Conservation (phyloP, 2,797 vertebrate genomes). For the Hybognathus amarus region DNA sequence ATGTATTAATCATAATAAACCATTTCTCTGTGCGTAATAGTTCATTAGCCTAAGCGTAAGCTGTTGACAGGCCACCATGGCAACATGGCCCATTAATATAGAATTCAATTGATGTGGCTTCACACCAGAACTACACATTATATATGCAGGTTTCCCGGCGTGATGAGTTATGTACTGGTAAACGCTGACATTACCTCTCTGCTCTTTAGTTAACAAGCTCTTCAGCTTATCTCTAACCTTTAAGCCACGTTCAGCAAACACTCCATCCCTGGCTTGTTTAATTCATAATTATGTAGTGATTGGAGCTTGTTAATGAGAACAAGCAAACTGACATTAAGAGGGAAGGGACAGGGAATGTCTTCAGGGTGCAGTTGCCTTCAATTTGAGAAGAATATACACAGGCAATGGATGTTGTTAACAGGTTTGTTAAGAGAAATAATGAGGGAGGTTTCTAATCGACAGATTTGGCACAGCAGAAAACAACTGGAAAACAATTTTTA, state of each 20-base stretch:
- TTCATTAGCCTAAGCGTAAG: constrained; percentile 7
- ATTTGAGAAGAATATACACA: constrained; percentile 37
- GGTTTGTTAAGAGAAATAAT: constrained; percentile 7
- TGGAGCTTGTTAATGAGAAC: constrained; percentile 64
- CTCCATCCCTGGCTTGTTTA: constrained; percentile 56
- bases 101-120: constrained; percentile 5
- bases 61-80: constrained; percentile 23
- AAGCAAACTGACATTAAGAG: constrained; percentile 58
- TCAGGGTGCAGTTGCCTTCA: constrained; percentile 42
- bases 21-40: not conserved
- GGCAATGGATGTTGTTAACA: constrained; percentile 12
- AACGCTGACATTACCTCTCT: constrained; percentile 20
- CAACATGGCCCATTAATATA: constrained; percentile 15
- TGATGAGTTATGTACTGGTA: constrained; percentile 41
- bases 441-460: not conserved
- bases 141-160: not conserved
- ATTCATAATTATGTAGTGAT: constrained; percentile 61
- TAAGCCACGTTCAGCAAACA: constrained; percentile 58
- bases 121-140: not conserved
- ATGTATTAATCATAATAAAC: constrained; percentile 16
- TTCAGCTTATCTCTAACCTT: constrained; percentile 58
- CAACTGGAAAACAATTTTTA: not conserved
- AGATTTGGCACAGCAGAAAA: not conserved
- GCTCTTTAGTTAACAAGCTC: constrained; percentile 51
- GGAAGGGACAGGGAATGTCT: constrained; percentile 41